These are phyloP conservation scores for Platysteira castanea DNA, from an alignment of 2,113 vertebrate species.

Conservation along the genomic window DNA sequence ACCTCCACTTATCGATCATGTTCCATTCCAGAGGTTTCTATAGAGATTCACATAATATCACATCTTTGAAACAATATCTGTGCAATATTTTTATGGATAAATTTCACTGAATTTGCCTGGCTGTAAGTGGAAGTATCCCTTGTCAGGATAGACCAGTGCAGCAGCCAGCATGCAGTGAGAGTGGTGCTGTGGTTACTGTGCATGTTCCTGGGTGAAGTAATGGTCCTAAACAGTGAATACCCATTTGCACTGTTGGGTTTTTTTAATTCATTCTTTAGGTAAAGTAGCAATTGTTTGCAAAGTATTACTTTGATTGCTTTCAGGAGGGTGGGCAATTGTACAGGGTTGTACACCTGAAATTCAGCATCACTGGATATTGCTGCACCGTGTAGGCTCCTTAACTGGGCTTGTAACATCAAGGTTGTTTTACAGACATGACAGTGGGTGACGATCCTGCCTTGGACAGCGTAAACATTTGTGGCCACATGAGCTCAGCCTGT, in stretches of 20 bases:
- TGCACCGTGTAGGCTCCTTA: accelerated
- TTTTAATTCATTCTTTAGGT: background rate
- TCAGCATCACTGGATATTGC: background rate
- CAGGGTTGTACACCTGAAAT: background rate
- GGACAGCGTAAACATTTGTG: background rate
- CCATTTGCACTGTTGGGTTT: accelerated
- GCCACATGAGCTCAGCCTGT: background rate
- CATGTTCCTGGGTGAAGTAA: background rate
- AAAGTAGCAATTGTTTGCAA: background rate
- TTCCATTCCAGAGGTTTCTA: background rate
- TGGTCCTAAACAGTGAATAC: background rate
- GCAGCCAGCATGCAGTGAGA: background rate
- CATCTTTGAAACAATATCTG: background rate
- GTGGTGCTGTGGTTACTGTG: background rate
- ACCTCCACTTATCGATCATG: background rate
- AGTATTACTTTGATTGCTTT: background rate
- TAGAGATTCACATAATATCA: background rate
- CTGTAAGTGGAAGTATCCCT: background rate
- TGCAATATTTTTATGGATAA: background rate
- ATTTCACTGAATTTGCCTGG: background rate
- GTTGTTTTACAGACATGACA: accelerated
- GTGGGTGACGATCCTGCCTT: background rate
- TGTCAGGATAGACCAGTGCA: background rate
- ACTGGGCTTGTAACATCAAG: background rate
- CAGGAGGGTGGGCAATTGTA: background rate